These are phyloP conservation scores for Sinocyclocheilus grahami DNA, from an alignment of 2,113 vertebrate genomes.

Conservation along the genomic window DNA sequence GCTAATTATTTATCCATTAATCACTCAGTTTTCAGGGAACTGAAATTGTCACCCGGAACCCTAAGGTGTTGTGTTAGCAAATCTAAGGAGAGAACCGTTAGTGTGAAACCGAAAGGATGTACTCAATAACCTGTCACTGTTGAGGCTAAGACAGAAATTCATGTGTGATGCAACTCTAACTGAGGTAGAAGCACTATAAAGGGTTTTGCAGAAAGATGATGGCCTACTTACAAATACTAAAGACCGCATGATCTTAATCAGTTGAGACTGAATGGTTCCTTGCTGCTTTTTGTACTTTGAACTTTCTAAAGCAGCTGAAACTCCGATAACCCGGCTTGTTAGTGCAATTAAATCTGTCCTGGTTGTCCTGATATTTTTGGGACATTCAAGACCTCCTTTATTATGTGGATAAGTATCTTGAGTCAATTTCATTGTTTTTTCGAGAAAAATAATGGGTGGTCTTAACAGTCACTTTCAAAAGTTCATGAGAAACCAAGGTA, in stretches of 20 bases:
- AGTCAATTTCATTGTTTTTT: too few relatives aligned
- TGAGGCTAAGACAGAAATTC: background rate
- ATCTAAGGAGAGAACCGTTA: background rate
- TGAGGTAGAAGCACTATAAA: constrained; percentile 37
- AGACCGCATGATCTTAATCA: constrained; percentile 6
- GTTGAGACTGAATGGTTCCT: background rate
- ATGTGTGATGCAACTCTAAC: background rate
- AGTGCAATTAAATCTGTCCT: background rate
- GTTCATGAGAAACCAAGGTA: too few relatives aligned
- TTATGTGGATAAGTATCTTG: too few relatives aligned
- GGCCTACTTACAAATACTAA: background rate
- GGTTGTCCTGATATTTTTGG: too few relatives aligned
- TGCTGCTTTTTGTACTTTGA: background rate
- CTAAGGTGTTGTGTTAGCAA: constrained; percentile 21
- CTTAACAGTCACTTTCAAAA: too few relatives aligned
- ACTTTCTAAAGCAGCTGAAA: background rate
- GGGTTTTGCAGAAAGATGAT: constrained; percentile 9
- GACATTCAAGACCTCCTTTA: too few relatives aligned
- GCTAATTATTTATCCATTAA: constrained; percentile 2
- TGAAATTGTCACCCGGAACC: background rate
- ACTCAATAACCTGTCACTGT: background rate
- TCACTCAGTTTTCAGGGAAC: background rate
- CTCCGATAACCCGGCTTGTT: background rate
- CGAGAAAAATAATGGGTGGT: too few relatives aligned
- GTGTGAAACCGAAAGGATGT: background rate